These are phyloP conservation scores for Callorhinus ursinus DNA, from an alignment of 2,113 vertebrate genomes.

Conservation along the genomic window DNA sequence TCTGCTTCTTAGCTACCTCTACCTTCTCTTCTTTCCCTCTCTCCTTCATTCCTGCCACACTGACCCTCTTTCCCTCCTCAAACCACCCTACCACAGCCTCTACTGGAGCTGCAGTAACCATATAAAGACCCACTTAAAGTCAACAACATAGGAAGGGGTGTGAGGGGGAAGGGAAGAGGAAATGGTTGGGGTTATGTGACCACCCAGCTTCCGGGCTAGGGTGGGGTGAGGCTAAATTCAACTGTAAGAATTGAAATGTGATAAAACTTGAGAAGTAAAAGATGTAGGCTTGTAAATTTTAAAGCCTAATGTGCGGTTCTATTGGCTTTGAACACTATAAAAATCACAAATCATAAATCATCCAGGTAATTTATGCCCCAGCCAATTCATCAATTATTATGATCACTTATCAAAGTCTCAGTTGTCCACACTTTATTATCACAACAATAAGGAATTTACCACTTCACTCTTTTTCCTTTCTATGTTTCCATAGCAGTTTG, in stretches of 20 bases:
- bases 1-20: background rate
- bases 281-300: background rate
- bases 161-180: background rate
- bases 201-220: background rate
- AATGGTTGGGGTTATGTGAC: background rate
- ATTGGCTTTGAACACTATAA: background rate
- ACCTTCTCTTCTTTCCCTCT: background rate
- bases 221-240: background rate
- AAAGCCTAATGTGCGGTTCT: background rate
- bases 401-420: background rate
- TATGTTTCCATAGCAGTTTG: background rate
- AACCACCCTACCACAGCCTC: background rate
- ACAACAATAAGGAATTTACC: background rate
- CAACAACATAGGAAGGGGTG: background rate
- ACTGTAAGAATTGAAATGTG: background rate
- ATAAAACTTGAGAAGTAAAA: background rate
- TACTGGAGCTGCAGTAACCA: background rate
- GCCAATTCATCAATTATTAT: background rate
- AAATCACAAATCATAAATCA: background rate
- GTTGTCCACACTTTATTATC: background rate
- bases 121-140: background rate
- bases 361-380: background rate
- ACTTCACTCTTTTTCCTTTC: background rate
- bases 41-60: background rate
- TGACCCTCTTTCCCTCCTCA: background rate